Conservation (phyloP, 2,113 vertebrate species). For the Oncorhynchus mykiss region DNA sequence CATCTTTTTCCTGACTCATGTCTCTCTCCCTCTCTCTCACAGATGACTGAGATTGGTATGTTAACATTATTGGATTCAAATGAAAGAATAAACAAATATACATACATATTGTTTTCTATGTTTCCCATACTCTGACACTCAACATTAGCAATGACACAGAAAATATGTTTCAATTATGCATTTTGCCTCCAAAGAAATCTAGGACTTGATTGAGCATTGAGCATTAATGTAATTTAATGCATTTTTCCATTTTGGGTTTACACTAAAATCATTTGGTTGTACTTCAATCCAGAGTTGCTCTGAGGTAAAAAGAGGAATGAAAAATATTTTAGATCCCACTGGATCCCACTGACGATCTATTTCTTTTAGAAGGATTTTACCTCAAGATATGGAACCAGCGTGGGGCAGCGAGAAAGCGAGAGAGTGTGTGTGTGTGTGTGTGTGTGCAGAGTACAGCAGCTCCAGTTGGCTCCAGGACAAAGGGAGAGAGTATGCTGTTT, state of each 20-base stretch:
- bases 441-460: neutral
- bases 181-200: conserved; percentile 31
- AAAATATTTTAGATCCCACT: conserved; percentile 6
- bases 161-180: conserved; percentile 57
- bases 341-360: neutral
- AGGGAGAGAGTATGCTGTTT: conserved; percentile 52
- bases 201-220: conserved; percentile 19
- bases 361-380: conserved; percentile 20
- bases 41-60: conserved; percentile 66
- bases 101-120: too few relatives aligned
- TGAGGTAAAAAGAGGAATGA: conserved; percentile 32
- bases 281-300: conserved; percentile 30
- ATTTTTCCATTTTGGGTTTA: conserved; percentile 58
- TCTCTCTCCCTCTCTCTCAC: conserved; percentile 15
- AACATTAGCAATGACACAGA: conserved; percentile 68
- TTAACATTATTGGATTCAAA: too few relatives aligned
- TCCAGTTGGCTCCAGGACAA: neutral
- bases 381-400: conserved; percentile 19
- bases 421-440: conserved; percentile 13
- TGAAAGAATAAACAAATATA: too few relatives aligned
- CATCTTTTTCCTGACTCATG: neutral
- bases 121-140: conserved; percentile 9
- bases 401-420: neutral
- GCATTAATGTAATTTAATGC: conserved; percentile 44
- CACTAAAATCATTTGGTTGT: conserved; percentile 52